Evolutionary conservation across 1,140 invertebrate genomes (phyloP).

Genomic region (Bombyx mori): ASM3026992v2 NC_085130.1:12156001-12156500

Average conservation of each 20-base stretch:
- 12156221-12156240: constrained; percentile 7
- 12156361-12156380: constrained; percentile 13
- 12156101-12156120: neutral
- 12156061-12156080: neutral
- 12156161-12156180: constrained; percentile 10
- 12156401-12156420: constrained; percentile 20
- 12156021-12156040: neutral
- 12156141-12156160: constrained; percentile 18
- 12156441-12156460: constrained; percentile 1
- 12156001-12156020: neutral
- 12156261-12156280: constrained; percentile 13
- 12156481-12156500: constrained; percentile 12
- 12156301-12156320: constrained; percentile 3
- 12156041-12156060: neutral
- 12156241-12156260: constrained; percentile 9
- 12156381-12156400: constrained; percentile 8
- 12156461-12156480: constrained; percentile 10
- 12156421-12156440: constrained; percentile 10
- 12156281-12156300: constrained; percentile 9
- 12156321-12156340: constrained; percentile 14
- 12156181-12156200: constrained; percentile 8
- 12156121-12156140: neutral
- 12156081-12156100: neutral
- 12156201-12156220: constrained; percentile 7
- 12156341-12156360: constrained; percentile 8